These are phyloP conservation scores for Atrichornis clamosus DNA, from an alignment of 2,113 vertebrate genomes.

Conservation along the genomic window DNA sequence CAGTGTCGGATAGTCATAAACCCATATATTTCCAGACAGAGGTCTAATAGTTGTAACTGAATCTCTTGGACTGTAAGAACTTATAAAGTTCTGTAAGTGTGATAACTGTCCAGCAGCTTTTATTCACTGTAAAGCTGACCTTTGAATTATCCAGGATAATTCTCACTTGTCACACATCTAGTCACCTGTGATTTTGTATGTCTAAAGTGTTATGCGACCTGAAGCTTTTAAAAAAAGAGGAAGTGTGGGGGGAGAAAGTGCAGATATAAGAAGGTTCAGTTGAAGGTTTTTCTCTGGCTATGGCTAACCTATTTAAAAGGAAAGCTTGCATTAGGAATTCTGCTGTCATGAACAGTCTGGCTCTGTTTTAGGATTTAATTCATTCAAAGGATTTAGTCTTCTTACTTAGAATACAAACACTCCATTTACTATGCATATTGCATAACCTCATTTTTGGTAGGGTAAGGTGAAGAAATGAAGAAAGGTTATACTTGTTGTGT, in stretches of 20 bases:
- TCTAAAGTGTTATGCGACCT: not conserved
- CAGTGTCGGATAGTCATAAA: not conserved
- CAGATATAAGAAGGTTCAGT: not conserved
- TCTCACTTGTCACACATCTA: not conserved
- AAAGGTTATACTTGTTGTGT: not conserved
- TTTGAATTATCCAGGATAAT: not conserved
- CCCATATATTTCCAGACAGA: not conserved
- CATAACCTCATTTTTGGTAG: not conserved
- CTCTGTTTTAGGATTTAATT: not conserved
- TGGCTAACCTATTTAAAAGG: not conserved
- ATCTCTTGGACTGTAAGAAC: not conserved
- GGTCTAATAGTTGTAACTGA: not conserved
- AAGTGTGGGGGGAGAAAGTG: not conserved
- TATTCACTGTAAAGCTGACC: not conserved
- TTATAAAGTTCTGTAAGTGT: not conserved
- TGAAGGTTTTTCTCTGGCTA: not conserved
- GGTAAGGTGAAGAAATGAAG: not conserved
- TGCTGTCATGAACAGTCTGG: not conserved
- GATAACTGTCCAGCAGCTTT: not conserved
- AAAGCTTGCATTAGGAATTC: not conserved
- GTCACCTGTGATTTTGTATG: not conserved
- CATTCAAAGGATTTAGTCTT: not conserved
- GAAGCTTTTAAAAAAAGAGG: not conserved
- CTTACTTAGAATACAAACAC: not conserved
- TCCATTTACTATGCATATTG: accelerated